Evolutionary conservation across 2,797 vertebrate genomes (phyloP), one percentile per base, ranked within the genome.

Genomic region (Holocentrus rufus): DNA sequence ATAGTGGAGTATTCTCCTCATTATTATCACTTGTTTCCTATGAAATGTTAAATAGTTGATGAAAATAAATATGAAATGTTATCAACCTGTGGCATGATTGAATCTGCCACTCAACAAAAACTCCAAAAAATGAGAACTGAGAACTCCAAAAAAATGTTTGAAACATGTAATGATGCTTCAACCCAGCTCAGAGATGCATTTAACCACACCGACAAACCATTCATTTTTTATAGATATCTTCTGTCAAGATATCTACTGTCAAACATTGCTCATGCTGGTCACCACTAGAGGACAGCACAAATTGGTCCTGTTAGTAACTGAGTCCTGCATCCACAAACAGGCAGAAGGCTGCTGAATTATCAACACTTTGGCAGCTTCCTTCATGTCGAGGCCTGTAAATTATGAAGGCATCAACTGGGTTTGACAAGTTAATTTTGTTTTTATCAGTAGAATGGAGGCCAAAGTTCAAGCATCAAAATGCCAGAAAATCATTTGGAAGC

Each of bases 221-320:
- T 54, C 15, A 53, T 23, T 15, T 27, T 27, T 27, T 27, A 27
- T 4, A 31, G 52, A 65, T 9, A 53, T 23, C 23, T 13, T 52
- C 34, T 9, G 7, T 36, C 34, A 36, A 36, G 49, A 23, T 10
- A 65, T 36, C 30, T 42, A 54, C 34, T 54, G n/a, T 44, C 9
- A 15, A 69, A 36, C 66, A 59, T 27, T 27, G 25, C 6, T 72
- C 17, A 9, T 42, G 22, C 7, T 56, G 25, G 5, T 27, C 15
- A 53, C 72, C 87, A 88, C 74, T 53, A 85, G 89, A 74, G 79
- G 77, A 9, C 86, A 87, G 72, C 63, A 79, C 3, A 73, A 44
- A 25, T 47, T 64, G 59, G 60, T 53, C n/a, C 10, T 57, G 18
- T 74, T 59, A 49, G 2, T 30, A 10, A 9, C 25, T 27, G 42